A percentile compares a stretch with the other conserved stretches of the same genome.
Conservation (phyloP, 2,113 vertebrate genomes). For the Scalopus aquaticus region DNA sequence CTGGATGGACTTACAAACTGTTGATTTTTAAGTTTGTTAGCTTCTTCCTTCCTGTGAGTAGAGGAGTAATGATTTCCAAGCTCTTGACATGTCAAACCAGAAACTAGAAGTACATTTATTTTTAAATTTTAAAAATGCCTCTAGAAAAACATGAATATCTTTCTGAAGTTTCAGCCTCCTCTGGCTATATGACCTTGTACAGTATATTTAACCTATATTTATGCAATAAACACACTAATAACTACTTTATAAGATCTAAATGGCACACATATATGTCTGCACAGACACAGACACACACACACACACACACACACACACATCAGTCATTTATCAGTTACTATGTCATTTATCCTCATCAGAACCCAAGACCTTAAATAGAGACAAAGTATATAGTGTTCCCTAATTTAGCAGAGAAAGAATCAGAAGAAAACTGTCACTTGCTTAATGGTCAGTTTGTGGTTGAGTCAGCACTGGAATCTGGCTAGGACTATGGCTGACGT, state of each 20-base stretch:
- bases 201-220: background rate
- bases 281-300: no score
- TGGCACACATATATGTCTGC: background rate
- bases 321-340: background rate
- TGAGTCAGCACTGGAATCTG: constrained; percentile 21
- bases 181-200: background rate
- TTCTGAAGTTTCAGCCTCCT: background rate
- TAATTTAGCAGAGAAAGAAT: constrained; percentile 39
- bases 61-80: background rate
- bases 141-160: background rate
- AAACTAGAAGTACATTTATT: background rate
- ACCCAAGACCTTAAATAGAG: background rate
- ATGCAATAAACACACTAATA: background rate
- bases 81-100: background rate
- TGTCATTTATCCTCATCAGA: constrained; percentile 17
- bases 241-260: background rate
- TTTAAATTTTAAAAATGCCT: constrained; percentile 20
- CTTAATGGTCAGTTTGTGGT: background rate
- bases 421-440: background rate
- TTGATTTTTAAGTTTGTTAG: constrained; percentile 10
- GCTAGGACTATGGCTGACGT: background rate
- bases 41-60: background rate
- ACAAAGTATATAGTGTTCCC: background rate
- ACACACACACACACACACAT: no score
- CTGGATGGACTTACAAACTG: background rate